These are phyloP conservation scores for Varecia variegata DNA, from an alignment of 2,797 vertebrate genomes.

Conservation along the genomic window DNA sequence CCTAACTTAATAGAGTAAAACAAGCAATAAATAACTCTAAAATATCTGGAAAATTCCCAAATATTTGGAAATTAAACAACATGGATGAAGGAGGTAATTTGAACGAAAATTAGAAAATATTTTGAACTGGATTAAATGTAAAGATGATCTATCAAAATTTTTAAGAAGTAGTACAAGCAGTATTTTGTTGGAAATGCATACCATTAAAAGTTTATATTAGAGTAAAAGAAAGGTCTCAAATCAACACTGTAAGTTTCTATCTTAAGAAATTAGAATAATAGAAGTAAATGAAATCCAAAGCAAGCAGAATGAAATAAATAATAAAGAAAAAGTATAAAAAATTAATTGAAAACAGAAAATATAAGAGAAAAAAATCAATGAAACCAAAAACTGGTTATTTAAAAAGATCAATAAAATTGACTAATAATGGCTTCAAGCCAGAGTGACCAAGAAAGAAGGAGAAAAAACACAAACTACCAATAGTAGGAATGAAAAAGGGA, in stretches of 20 bases:
- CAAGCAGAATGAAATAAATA: neutral
- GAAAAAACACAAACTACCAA: neutral
- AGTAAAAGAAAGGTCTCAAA: neutral
- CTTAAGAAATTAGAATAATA: neutral
- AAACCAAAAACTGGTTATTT: neutral
- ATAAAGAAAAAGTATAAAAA: neutral
- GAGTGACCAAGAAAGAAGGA: neutral
- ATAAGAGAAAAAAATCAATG: neutral
- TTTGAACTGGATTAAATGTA: neutral
- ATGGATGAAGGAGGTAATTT: neutral
- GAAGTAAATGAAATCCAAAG: neutral
- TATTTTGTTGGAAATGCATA: neutral
- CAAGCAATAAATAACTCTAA: neutral
- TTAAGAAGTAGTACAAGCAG: neutral
- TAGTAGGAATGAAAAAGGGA: neutral
- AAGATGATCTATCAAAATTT: neutral
- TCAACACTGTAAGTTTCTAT: neutral
- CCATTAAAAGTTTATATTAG: neutral
- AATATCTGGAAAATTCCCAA: neutral
- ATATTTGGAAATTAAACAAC: neutral
- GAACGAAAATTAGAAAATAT: neutral
- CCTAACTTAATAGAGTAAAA: neutral
- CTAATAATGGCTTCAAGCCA: neutral
- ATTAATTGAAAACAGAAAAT: neutral
- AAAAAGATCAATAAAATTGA: neutral